A percentile compares a stretch with the other conserved stretches of the same genome.
Conservation (phyloP, 2,113 vertebrate genomes). For the Puffinus mauretanicus region DNA sequence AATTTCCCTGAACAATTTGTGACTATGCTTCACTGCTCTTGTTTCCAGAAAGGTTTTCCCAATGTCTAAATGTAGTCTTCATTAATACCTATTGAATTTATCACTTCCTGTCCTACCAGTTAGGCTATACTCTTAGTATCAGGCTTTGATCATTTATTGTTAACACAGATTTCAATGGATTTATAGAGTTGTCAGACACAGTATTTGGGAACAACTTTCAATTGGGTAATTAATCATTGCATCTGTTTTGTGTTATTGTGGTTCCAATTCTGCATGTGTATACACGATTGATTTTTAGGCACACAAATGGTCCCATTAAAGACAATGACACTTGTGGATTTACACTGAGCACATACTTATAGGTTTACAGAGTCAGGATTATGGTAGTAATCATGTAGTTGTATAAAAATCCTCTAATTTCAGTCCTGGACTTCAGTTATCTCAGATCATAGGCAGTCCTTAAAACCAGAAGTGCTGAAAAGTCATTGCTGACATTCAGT, state of each 20-base stretch:
- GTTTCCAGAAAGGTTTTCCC: not conserved
- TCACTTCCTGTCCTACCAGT: not conserved
- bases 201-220: constrained; percentile 23
- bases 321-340: not conserved
- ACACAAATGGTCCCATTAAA: constrained; percentile 33
- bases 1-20: not conserved
- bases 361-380: not conserved
- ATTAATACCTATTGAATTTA: not conserved
- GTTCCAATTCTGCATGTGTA: constrained; percentile 43
- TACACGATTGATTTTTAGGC: constrained; percentile 56
- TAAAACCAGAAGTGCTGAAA: not conserved
- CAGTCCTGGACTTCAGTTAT: not conserved
- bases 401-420: not conserved
- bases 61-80: not conserved
- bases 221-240: constrained; percentile 46
- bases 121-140: not conserved
- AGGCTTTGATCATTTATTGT: constrained; percentile 19
- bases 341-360: not conserved
- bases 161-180: constrained; percentile 16
- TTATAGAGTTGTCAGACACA: constrained; percentile 39
- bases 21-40: not conserved
- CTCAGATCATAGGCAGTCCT: not conserved
- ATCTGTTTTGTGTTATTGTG: constrained; percentile 55
- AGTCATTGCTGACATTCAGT: not conserved
- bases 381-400: not conserved